These are phyloP conservation scores for Microplitis demolitor DNA, from an alignment of 1,140 invertebrate genomes.

Conservation along the genomic window DNA sequence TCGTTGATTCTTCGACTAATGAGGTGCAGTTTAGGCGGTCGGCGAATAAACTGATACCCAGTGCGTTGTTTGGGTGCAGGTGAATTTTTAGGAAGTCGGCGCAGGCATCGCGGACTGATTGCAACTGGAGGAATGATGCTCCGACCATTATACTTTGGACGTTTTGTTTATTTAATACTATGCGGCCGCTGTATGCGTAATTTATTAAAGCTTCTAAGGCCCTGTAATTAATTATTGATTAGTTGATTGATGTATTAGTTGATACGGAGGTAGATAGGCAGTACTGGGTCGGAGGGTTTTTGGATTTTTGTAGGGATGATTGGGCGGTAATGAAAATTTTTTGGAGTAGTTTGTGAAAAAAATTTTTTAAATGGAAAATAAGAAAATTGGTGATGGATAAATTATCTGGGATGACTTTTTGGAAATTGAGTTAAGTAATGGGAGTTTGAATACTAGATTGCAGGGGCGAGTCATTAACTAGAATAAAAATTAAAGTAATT, in stretches of 20 bases:
- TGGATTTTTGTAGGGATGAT: no score
- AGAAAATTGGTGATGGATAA: no score
- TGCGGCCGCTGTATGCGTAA: slow-evolving; percentile 84
- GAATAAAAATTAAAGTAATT: no score
- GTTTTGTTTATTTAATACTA: slow-evolving; percentile 79
- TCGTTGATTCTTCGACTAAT: slow-evolving; percentile 77
- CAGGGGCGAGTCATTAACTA: no score
- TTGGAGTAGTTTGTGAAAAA: no score
- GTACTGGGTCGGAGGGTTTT: no score
- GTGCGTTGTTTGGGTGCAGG: slow-evolving; percentile 83
- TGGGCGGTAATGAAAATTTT: no score
- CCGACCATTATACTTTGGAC: slow-evolving; percentile 86
- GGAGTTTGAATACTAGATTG: no score
- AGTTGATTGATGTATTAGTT: not conserved
- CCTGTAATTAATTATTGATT: slow-evolving; percentile 55
- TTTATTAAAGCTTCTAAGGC: slow-evolving; percentile 84
- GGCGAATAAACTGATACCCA: slow-evolving; percentile 83
- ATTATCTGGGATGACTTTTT: no score
- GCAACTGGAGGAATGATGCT: slow-evolving; percentile 85
- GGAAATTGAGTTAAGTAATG: no score
- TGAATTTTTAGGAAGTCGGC: slow-evolving; percentile 80
- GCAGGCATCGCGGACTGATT: slow-evolving; percentile 82
- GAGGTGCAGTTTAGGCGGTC: slow-evolving; percentile 77
- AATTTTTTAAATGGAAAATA: no score
- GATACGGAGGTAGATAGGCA: no score